Evolutionary conservation across 1,140 invertebrate species (phyloP).

Genomic region (Listronotus bonariensis): DNA sequence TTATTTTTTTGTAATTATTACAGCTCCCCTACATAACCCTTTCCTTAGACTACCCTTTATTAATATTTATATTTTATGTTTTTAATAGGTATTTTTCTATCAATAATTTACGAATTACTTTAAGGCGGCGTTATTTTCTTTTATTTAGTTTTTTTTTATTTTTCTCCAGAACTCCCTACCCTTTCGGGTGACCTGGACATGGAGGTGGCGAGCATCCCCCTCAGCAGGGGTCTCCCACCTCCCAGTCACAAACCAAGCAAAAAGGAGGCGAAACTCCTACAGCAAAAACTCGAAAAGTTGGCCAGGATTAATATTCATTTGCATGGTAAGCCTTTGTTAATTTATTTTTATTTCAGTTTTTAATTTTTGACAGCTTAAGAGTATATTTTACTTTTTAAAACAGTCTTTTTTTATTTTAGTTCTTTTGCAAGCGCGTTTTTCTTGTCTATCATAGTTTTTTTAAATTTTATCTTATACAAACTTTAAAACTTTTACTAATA

Average conservation of each 20-base stretch:
- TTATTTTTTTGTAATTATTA: too few relatives aligned
- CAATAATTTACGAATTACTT: too few relatives aligned
- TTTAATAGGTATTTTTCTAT: too few relatives aligned
- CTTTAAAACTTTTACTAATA: too few relatives aligned
- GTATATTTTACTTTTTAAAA: too few relatives aligned
- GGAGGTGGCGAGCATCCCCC: slow-evolving; percentile 55
- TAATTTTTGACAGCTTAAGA: not conserved
- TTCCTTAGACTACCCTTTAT: too few relatives aligned
- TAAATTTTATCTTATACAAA: too few relatives aligned
- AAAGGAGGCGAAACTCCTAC: slow-evolving; percentile 65
- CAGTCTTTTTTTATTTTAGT: too few relatives aligned
- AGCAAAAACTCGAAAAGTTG: slow-evolving; percentile 72
- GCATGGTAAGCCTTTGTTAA: slow-evolving; percentile 75
- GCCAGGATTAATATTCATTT: slow-evolving; percentile 85
- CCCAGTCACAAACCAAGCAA: slow-evolving; percentile 56
- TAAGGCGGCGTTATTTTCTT: slow-evolving; percentile 31
- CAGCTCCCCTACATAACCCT: too few relatives aligned
- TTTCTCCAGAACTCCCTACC: slow-evolving; percentile 47
- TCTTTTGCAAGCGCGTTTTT: too few relatives aligned
- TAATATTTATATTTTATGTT: too few relatives aligned
- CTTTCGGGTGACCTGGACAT: slow-evolving; percentile 52
- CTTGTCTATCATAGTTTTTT: too few relatives aligned
- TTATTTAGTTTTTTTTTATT: slow-evolving; percentile 52
- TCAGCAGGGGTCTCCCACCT: slow-evolving; percentile 43
- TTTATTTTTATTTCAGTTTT: slow-evolving; percentile 12